Conservation (phyloP, 2,888 invertebrate species). For the Trilocha varians region DNA sequence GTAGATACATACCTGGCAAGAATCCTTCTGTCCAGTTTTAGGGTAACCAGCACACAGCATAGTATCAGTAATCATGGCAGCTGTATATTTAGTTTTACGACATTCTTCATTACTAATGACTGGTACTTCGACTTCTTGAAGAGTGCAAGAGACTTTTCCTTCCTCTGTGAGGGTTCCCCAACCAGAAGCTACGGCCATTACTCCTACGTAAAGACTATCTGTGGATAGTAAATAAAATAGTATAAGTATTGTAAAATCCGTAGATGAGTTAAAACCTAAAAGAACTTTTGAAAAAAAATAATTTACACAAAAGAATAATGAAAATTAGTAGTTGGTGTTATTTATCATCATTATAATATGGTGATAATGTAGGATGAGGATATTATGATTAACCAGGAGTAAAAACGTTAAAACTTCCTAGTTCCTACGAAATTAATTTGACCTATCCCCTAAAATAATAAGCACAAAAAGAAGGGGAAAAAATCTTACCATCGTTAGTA, state of each 20-base stretch:
- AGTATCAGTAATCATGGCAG: conserved; percentile 89
- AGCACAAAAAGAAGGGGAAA: neutral
- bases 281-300: too few relatives aligned
- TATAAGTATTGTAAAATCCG: too few relatives aligned
- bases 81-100: conserved; percentile 83
- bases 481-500: conserved; percentile 58
- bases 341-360: too few relatives aligned
- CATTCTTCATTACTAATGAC: conserved; percentile 81
- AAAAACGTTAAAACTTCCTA: too few relatives aligned
- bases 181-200: conserved; percentile 83
- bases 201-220: conserved; percentile 81
- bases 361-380: too few relatives aligned
- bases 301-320: too few relatives aligned
- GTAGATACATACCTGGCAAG: conserved; percentile 93
- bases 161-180: conserved; percentile 92
- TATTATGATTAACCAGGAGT: too few relatives aligned
- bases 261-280: too few relatives aligned
- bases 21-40: conserved; percentile 80
- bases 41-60: conserved; percentile 91
- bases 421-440: too few relatives aligned
- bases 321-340: too few relatives aligned
- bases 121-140: conserved; percentile 87
- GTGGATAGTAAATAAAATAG: conserved; percentile 12
- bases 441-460: too few relatives aligned
- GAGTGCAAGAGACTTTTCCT: conserved; percentile 85